Base-by-base conservation (phyloP, 2,888 invertebrate genomes). In the Minunthozetes semirufus region DNA sequence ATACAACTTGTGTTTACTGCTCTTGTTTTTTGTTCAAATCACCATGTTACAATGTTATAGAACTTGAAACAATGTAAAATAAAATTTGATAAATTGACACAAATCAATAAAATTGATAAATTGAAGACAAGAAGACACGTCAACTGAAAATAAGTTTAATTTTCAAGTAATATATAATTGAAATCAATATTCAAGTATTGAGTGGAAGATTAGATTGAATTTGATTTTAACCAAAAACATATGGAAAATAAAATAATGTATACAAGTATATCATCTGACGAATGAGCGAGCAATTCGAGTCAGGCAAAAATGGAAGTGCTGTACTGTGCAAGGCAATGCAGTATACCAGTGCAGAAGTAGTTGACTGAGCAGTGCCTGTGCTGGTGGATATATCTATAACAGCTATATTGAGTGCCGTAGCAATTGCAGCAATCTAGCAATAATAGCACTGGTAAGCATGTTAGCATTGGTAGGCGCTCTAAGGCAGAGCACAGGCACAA, bases 61-160 rank as follows among this genome's bases (percentile, higher is more conserved):
- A 42, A 42, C 11, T 33, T 33, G 42, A 13, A 42, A 42, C 8
- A 42, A 42, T 42, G 11, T 42, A 9, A 13, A 59, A 15, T 29
- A 5, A 25, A 56, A 22, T 27, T 13, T 17, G 9, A 50, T 0
- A n/a, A 2, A 50, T 50, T n/a, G n/a, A 50, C 50, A n/a, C 2
- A 13, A 59, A 59, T 42, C 42, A 59, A 27, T 25, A 27, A 22
- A 59, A 59, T 29, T 27, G 15, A 27, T 59, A 42, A 42, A 13
- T 59, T 25, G 27, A 59, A 59, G 59, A 59, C 59, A 59, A 13
- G 27, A 59, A 59, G 59, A 59, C 59, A 59, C 59, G 59, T 59
- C 59, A 59, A 59, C 59, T 59, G 13, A 59, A n/a, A 22, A 29
- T 13, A 15, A 59, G 13, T 9, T 56, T 22, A 56, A 13, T 56